Percentiles rank a stretch among this genome's conserved stretches.
These are phyloP conservation scores for Metacarcinus magister DNA, from an alignment of 2,888 invertebrate genomes.

Conservation along the genomic window DNA sequence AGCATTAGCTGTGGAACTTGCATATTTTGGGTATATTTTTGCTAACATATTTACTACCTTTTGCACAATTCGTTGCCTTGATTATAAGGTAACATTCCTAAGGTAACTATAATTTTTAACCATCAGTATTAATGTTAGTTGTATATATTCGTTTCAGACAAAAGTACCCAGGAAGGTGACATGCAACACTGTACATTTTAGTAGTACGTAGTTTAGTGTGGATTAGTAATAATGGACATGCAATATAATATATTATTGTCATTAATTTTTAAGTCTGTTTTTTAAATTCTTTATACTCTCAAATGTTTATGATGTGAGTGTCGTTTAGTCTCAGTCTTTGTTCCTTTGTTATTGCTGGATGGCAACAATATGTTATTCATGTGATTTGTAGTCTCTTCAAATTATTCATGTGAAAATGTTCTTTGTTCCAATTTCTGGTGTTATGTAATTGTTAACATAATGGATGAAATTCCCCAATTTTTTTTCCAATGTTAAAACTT, in stretches of 20 bases:
- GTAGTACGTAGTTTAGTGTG: no score
- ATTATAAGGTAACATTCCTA: not conserved
- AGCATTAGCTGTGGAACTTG: not conserved
- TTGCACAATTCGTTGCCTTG: not conserved
- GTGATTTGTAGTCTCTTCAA: not conserved
- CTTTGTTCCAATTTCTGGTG: not conserved
- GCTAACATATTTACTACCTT: not conserved
- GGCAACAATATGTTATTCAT: not conserved
- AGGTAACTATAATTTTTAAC: not conserved
- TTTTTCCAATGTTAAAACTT: not conserved
- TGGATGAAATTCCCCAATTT: not conserved
- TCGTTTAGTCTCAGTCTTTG: not conserved
- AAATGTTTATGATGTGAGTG: not conserved
- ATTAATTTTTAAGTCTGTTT: not conserved
- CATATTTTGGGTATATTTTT: constrained; percentile 11
- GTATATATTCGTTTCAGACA: not conserved
- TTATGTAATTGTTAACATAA: not conserved
- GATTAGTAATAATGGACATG: no score
- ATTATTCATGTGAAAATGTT: not conserved
- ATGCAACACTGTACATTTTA: not conserved
- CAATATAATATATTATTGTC: no score
- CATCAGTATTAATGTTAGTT: constrained; percentile 9
- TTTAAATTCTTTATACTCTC: not conserved
- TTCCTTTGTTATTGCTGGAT: not conserved
- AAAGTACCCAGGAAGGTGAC: not conserved